phyloP scores from a whole-genome alignment of 2,113 vertebrate species.

The Catagonus wagneri region DNA sequence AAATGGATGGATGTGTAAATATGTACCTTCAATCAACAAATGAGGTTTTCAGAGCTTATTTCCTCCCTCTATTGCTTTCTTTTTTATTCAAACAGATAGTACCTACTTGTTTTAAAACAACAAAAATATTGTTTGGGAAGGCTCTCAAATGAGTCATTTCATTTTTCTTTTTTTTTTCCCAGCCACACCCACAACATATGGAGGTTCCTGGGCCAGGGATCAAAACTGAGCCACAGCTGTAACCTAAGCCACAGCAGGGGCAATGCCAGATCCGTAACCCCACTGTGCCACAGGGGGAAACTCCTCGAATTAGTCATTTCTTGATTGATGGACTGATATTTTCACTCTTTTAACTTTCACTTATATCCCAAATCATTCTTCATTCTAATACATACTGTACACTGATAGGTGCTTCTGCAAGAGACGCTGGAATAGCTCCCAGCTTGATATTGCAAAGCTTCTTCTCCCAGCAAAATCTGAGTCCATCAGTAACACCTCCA shows the following conservation, averaged over 20 bases:
- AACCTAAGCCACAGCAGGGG: too few species aligned
- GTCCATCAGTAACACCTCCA: background rate
- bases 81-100: background rate
- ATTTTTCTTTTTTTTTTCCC: too few species aligned
- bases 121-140: background rate
- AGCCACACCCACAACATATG: too few species aligned
- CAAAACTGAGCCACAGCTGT: too few species aligned
- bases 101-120: background rate
- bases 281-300: too few species aligned
- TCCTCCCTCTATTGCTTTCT: background rate
- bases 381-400: background rate
- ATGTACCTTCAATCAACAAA: background rate
- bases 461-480: slow-evolving; percentile 5
- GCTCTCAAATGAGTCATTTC: background rate
- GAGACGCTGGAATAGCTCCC: background rate
- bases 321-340: background rate
- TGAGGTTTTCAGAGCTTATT: background rate
- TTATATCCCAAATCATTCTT: background rate
- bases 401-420: background rate
- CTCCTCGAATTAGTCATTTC: background rate
- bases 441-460: background rate
- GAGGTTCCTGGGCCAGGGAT: too few species aligned
- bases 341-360: too few species aligned
- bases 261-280: too few species aligned
- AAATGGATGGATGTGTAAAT: too few species aligned